phyloP scores from a whole-genome alignment of 2,113 vertebrate species.

The Pteropus alecto region DNA sequence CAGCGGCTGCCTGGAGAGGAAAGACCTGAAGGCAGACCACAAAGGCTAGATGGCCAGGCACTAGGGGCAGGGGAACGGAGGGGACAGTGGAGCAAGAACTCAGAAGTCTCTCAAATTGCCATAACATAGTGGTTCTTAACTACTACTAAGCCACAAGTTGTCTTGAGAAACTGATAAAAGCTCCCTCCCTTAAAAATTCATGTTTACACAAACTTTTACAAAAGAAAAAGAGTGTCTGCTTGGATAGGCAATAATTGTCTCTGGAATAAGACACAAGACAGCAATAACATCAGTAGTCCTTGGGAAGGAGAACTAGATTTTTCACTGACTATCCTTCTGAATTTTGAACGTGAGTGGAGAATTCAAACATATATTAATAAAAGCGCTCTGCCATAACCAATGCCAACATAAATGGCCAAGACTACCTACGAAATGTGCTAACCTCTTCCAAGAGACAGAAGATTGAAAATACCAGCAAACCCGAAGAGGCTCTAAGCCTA shows the following conservation, averaged over 20 bases:
- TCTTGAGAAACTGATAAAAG: background rate
- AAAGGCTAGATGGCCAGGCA: too few species aligned
- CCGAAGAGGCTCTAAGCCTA: background rate
- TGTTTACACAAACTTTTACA: background rate
- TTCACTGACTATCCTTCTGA: background rate
- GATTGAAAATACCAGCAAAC: background rate
- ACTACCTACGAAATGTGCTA: background rate
- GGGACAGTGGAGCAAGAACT: background rate
- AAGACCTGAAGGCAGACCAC: background rate
- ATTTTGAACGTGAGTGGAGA: constrained; percentile 2
- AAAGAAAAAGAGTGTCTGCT: background rate
- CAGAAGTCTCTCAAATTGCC: background rate
- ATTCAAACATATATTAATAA: constrained; percentile 6
- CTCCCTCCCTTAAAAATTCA: background rate
- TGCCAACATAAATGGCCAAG: background rate
- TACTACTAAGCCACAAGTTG: background rate
- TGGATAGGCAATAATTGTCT: background rate
- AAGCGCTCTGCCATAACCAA: background rate
- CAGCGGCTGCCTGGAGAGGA: background rate
- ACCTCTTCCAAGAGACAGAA: background rate
- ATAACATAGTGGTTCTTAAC: background rate
- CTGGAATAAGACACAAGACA: background rate
- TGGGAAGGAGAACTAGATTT: background rate
- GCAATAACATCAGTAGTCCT: background rate
- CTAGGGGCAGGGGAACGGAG: background rate